These are phyloP conservation scores for Anser cygnoides DNA, from an alignment of 2,113 vertebrate genomes.

Conservation along the genomic window DNA sequence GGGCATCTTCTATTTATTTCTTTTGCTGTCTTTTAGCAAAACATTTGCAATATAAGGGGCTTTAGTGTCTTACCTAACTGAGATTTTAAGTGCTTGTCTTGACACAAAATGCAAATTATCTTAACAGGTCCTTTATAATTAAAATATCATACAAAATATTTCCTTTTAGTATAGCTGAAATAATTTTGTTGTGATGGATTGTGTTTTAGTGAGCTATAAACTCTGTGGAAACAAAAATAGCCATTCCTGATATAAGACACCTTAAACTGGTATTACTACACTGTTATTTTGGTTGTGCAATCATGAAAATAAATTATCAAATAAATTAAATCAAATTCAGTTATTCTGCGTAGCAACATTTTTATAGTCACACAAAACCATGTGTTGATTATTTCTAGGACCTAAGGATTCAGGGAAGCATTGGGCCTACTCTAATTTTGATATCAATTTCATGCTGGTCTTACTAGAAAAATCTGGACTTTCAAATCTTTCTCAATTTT, in stretches of 20 bases:
- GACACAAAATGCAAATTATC: not conserved
- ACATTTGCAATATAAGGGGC: not conserved
- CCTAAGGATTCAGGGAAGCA: not conserved
- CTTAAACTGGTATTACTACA: not conserved
- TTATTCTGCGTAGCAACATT: not conserved
- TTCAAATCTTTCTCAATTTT: not conserved
- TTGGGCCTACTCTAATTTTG: not conserved
- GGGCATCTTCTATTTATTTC: not conserved
- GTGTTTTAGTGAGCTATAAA: not conserved
- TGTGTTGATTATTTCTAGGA: not conserved
- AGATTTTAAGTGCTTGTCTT: not conserved
- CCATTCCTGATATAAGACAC: not conserved
- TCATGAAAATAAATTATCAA: not conserved
- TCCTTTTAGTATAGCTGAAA: not conserved
- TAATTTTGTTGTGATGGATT: not conserved
- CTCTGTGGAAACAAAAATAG: not conserved
- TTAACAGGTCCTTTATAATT: not conserved
- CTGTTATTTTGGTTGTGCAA: not conserved
- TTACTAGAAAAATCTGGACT: not conserved
- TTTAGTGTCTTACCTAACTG: not conserved
- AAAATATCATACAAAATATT: not conserved
- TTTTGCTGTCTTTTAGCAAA: not conserved
- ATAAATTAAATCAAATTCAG: not conserved
- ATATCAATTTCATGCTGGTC: not conserved
- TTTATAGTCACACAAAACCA: not conserved